Conservation (phyloP, 2,797 vertebrate genomes). For the Calcarius lapponicus region DNA sequence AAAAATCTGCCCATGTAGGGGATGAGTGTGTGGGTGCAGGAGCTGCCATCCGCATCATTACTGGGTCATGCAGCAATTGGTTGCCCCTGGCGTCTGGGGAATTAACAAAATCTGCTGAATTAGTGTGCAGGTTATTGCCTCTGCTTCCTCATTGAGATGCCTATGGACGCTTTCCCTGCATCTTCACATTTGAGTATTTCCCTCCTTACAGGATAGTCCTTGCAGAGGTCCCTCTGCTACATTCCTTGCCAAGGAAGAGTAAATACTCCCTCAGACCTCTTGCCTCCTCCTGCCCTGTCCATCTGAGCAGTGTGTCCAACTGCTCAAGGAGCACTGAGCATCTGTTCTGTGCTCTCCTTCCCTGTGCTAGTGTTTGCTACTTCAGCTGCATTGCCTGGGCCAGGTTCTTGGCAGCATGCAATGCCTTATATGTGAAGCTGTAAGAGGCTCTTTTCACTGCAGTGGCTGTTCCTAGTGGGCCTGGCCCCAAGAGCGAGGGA, state of each 20-base stretch:
- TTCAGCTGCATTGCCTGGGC: background rate
- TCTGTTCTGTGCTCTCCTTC: background rate
- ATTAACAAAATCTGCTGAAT: background rate
- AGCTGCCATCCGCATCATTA: accelerated
- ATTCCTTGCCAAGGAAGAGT: background rate
- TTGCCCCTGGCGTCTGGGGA: background rate
- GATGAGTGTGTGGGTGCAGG: background rate
- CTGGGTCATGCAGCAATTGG: background rate
- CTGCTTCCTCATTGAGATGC: background rate
- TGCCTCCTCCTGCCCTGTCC: background rate
- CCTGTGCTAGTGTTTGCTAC: background rate
- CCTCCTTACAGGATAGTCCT: background rate
- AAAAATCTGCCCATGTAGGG: background rate
- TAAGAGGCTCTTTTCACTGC: background rate
- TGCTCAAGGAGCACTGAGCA: background rate
- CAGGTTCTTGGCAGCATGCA: background rate
- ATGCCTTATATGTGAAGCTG: background rate
- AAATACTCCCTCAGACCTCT: background rate
- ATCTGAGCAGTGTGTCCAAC: background rate
- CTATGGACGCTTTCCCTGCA: background rate
- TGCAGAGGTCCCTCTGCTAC: background rate
- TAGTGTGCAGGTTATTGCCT: background rate
- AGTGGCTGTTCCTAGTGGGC: background rate
- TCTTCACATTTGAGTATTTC: background rate
- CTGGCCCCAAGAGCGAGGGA: background rate